These are phyloP conservation scores for Gasterosteus aculeatus DNA, from an alignment of 2,113 vertebrate genomes.

Conservation along the genomic window DNA sequence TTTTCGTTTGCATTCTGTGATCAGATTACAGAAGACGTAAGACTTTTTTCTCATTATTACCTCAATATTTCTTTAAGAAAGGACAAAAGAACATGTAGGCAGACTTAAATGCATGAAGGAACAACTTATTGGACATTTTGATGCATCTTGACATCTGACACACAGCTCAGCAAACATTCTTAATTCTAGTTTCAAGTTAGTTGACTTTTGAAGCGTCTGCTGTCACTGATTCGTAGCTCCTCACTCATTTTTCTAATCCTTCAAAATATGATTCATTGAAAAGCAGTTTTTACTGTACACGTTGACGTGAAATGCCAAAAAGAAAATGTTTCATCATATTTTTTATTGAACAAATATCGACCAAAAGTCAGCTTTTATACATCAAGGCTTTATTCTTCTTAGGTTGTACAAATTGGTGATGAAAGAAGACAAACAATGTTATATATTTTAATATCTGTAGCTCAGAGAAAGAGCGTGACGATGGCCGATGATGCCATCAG, in stretches of 20 bases:
- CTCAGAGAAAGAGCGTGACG: slow-evolving; percentile 45
- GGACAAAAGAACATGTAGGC: not conserved
- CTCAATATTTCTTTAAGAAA: no score
- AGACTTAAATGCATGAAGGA: no score
- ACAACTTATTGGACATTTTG: no score
- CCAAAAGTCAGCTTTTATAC: not conserved
- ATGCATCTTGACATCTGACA: no score
- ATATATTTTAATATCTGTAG: not conserved
- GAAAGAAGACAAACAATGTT: not conserved
- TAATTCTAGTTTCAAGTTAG: no score
- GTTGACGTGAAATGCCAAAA: not conserved
- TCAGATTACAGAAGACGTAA: not conserved
- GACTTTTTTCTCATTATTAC: not conserved
- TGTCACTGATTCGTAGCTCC: not conserved
- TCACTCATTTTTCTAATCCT: no score
- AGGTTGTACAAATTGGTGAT: not conserved
- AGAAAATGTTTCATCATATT: not conserved
- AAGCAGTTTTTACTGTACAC: not conserved
- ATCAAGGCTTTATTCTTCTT: not conserved
- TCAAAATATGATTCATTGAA: not conserved
- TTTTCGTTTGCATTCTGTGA: not conserved
- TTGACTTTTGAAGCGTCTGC: no score
- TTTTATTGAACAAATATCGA: slow-evolving; percentile 9
- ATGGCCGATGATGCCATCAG: slow-evolving; percentile 43
- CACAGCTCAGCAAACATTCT: no score